Base-by-base conservation (phyloP, 1,140 invertebrate genomes). In the Eueides isabella region DNA sequence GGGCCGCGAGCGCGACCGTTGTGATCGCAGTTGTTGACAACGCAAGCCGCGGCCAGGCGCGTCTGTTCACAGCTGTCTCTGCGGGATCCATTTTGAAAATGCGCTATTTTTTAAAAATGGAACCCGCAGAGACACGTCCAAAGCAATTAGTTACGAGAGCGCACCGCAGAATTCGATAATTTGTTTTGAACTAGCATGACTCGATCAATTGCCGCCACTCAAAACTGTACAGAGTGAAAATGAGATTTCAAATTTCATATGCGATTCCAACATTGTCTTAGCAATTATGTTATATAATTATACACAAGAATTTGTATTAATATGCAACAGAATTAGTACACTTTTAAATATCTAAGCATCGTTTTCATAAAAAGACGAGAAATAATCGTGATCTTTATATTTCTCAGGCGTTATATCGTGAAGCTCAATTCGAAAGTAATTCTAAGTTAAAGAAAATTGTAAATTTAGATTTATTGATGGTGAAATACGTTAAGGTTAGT, bases 41-140 rank as follows among this genome's bases (percentile, higher is more conserved):
- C 75, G 44, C 71, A 66, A 66, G 76, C 75, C 35, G 35, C 5
- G 35, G 35, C 35, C 35, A 38, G 35, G 78, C 73, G 76, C 73
- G 72, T 69, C 75, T 71, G 74, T 80, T 78, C 74, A 75, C 79
- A 80, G 77, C 75, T 84, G 81, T 75, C 81, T 55, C 76, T 72
- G 80, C 78, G 80, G 80, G 78, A 62, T 78, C 75, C 76, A 77
- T 80, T 80, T 80, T 82, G 69, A 78, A 72, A 84, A 80, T 69
- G 77, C 75, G 74, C 80, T 80, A 76, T 84, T 82, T 82, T 84
- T 84, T 80, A 76, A 80, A 79, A 79, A 80, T 77, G 73, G 69
- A 77, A 75, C 79, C 83, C 80, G 83, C 79, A 69, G 83, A 76
- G 83, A 79, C 86, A 88, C 85, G 86, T 87, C 86, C 80, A 80